Evolutionary conservation across 2,888 invertebrate genomes (phyloP), one percentile per base, ranked within the genome.

Genomic region (Andrena dorsata): DNA sequence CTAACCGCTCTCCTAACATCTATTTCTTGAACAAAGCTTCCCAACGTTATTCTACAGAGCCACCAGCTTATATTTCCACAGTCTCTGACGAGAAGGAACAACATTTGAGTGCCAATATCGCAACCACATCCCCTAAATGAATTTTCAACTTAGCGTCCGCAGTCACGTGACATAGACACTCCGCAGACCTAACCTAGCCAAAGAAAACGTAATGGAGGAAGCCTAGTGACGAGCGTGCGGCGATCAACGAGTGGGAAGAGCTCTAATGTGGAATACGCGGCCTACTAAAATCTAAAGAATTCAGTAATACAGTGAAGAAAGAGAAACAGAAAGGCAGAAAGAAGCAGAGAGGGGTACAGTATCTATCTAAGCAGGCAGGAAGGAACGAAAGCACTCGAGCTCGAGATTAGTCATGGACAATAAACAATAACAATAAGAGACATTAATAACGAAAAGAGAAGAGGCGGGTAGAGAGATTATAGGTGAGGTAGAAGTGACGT

Each of bases 401-500:
- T 80, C 74, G 80, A 56, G 61, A 76, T 81, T 80, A 86, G 60
- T 84, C 60, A 63, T 78, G 70, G 61, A 75, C 71, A 61, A 28
- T 78, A 81, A 82, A 74, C 60, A 73, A 63, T 74, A 79, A 79
- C 56, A 80, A 64, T 71, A 86, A 86, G 73, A 83, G 65, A 89
- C 79, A 81, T 83, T 86, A 85, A 84, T 85, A 86, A 77, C 77
- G 76, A 47, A 64, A 76, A 63, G 49, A 81, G 66, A 79, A 88
- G 82, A 90, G 89, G 89, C 89, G 91, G 90, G 89, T 87, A 73
- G 72, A 77, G 73, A 91, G 90, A 91, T 88, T 93, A 93, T 93
- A 93, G 93, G 93, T 93, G 95, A 95, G 95, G 95, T 95, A 96
- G 96, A 93, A 96, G 96, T 96, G 96, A 96, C 95, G 96, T 96